Conservation (phyloP, 2,797 vertebrate species). For the Parauchenoglanis punctatus region DNA sequence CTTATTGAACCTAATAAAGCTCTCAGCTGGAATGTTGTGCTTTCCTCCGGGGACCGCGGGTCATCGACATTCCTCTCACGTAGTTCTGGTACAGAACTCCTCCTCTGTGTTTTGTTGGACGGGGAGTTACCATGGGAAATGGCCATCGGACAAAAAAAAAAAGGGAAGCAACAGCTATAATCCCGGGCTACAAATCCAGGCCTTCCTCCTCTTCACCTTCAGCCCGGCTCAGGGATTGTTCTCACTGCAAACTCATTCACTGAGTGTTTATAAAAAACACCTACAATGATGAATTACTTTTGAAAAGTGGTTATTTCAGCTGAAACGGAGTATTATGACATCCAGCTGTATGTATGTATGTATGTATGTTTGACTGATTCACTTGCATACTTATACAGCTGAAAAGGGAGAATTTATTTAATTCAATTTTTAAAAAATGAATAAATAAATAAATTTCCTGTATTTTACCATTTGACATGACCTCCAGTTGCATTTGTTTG, state of each 20-base stretch:
- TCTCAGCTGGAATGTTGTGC: slow-evolving; percentile 15
- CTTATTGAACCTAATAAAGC: slow-evolving; percentile 29
- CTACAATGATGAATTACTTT: background rate
- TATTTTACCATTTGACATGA: too few species aligned
- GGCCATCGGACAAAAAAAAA: slow-evolving; percentile 36
- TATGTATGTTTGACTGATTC: background rate
- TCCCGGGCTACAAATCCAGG: slow-evolving; percentile 15
- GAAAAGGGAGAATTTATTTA: too few species aligned
- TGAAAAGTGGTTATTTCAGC: background rate
- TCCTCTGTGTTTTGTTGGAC: slow-evolving; percentile 49
- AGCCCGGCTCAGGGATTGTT: background rate
- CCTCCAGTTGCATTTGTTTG: background rate
- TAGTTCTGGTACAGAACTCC: slow-evolving; percentile 44
- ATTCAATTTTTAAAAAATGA: too few species aligned
- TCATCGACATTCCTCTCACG: slow-evolving; percentile 55
- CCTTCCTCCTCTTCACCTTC: slow-evolving; percentile 23
- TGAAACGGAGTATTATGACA: background rate
- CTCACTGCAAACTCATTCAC: background rate
- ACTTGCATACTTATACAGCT: background rate
- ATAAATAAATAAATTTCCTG: too few species aligned
- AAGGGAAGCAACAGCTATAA: slow-evolving; percentile 42
- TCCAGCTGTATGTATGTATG: background rate
- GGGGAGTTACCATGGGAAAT: slow-evolving; percentile 62
- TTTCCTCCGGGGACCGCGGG: slow-evolving; percentile 6
- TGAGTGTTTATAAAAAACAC: too few species aligned